Percentiles rank a stretch among this genome's conserved stretches.
These are phyloP conservation scores for Diadema setosum DNA, from an alignment of 35 echinoderm and acorn worm species.

Conservation along the genomic window DNA sequence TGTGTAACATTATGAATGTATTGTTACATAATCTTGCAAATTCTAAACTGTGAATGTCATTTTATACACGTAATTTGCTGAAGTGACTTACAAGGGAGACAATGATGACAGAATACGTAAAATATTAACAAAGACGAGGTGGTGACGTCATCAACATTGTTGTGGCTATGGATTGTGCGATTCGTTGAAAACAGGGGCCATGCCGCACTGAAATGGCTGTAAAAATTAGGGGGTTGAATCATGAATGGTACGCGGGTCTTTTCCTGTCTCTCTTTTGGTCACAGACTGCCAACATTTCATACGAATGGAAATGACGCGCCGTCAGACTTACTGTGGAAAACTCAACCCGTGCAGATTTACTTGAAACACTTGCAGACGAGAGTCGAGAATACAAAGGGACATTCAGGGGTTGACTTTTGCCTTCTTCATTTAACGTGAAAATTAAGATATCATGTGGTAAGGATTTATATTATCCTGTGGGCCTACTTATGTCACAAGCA, in stretches of 20 bases:
- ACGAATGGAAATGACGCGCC: not conserved
- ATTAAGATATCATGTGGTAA: not conserved
- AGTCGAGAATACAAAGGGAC: not conserved
- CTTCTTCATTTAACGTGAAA: not conserved
- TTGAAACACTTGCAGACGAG: not conserved
- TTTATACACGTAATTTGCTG: too few relatives aligned
- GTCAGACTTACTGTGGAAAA: not conserved
- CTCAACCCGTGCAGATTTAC: not conserved
- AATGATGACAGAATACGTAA: too few relatives aligned
- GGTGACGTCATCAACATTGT: too few relatives aligned
- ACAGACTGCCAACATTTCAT: not conserved
- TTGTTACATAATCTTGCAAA: too few relatives aligned
- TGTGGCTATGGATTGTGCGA: too few relatives aligned
- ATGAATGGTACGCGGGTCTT: not conserved
- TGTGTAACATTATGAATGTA: too few relatives aligned
- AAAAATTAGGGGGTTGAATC: not conserved
- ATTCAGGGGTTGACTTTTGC: not conserved
- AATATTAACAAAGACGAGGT: too few relatives aligned
- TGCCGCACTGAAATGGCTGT: not conserved
- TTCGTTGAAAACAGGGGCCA: not conserved
- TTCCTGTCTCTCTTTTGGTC: not conserved
- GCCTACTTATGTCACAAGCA: not conserved
- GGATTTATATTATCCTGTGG: not conserved
- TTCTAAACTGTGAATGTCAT: too few relatives aligned
- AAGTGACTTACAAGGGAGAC: too few relatives aligned